Evolutionary conservation across 92 coral and sea anemone genomes (phyloP), one percentile per base, ranked within the genome.

Genomic region (Bergia puertoricense): DNA sequence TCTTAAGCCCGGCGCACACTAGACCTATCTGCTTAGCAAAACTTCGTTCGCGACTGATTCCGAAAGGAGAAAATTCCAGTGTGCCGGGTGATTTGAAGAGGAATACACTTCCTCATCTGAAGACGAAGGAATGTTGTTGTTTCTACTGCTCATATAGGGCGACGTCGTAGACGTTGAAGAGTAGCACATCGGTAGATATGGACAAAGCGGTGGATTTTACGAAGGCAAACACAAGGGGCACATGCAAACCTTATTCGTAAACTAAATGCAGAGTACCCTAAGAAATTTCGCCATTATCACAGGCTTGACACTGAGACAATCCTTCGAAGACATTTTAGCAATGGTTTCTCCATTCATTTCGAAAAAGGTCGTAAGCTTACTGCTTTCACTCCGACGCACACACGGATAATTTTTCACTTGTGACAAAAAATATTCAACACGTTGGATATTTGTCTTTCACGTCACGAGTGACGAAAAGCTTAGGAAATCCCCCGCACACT

Each of bases 351-450:
- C 30, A 30, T 30, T 30, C 30, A 30, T 30, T 30, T 30, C 30
- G 30, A 30, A 30, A 30, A 30, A 30, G 30, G 30, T 30, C 30
- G 30, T 30, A 30, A 30, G 30, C 30, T 30, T 30, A 30, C 30
- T 30, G 30, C 30, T 30, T 30, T 30, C 30, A 30, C 30, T 30
- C 30, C 30, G 30, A 30, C 30, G 30, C 30, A 30, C 30, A 30
- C 30, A 45, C 56, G 56, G 56, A 50, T 50, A 50, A 50, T 14
- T 78, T 78, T 78, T 46, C 82, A 78, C 36, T 77, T 37, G 66
- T 78, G 82, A 78, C 46, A 48, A 48, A 78, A 78, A 78, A 41
- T 78, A 78, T 78, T 50, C 62, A 78, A 48, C 82, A 78, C 36
- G 67, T 76, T 43, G 40, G 22, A 78, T 48, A 78, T 48, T 78